phyloP scores from a whole-genome alignment of 1,140 invertebrate genomes.

The Micrasema longulum region DNA sequence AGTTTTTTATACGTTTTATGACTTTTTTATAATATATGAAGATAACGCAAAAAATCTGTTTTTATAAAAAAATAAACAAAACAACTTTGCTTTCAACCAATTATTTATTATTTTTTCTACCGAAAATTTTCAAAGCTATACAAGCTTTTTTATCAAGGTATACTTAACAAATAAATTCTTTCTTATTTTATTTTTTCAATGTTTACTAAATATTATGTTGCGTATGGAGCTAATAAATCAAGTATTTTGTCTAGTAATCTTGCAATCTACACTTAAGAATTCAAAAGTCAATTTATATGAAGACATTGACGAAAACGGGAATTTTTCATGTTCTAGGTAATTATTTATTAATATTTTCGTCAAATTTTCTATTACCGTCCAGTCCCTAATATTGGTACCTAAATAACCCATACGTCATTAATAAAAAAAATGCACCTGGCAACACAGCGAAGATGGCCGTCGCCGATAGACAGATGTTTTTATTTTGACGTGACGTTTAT shows the following conservation, averaged over 20 bases:
- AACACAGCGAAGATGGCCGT: conserved; percentile 38
- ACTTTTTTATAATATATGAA: not conserved
- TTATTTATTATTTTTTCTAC: too few species aligned
- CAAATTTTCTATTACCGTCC: not conserved
- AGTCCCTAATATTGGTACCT: not conserved
- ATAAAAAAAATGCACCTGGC: conserved; percentile 18
- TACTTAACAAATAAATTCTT: too few species aligned
- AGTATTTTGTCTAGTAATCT: too few species aligned
- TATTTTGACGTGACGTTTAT: conserved; percentile 53
- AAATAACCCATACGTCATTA: conserved; percentile 18
- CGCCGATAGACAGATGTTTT: conserved; percentile 44
- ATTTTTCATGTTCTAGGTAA: not conserved
- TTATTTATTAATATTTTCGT: not conserved
- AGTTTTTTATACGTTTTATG: not conserved
- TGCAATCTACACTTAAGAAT: too few species aligned
- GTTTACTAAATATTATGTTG: too few species aligned
- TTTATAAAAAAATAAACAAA: too few species aligned
- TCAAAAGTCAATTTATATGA: not conserved
- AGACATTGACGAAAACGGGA: not conserved
- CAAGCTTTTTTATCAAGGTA: too few species aligned
- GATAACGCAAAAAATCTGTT: not conserved
- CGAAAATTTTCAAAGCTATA: too few species aligned
- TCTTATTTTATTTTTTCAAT: too few species aligned
- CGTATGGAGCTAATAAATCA: too few species aligned
- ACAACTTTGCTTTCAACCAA: too few species aligned